These are phyloP conservation scores for Aphaenogaster ashmeadi DNA, from an alignment of 1,140 invertebrate genomes.

Conservation along the genomic window DNA sequence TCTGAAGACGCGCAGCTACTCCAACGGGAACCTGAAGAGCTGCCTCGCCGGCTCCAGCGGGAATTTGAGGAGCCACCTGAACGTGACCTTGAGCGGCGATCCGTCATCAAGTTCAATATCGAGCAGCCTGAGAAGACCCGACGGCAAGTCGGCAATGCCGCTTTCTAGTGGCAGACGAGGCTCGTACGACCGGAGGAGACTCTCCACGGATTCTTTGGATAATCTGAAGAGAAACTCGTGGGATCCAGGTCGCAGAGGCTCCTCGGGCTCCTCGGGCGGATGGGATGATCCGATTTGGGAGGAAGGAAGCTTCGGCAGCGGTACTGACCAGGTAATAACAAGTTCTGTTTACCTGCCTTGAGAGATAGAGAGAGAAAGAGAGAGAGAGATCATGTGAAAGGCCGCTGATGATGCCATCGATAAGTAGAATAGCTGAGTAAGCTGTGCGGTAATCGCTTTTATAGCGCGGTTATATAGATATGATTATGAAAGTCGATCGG, in stretches of 20 bases:
- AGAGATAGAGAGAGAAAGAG: background rate
- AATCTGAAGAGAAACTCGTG: conserved; percentile 90
- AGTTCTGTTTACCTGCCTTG: conserved; percentile 5
- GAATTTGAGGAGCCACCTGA: conserved; percentile 81
- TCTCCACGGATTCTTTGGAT: conserved; percentile 92
- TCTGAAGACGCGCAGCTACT: conserved; percentile 73
- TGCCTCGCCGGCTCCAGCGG: conserved; percentile 83
- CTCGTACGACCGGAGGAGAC: conserved; percentile 88
- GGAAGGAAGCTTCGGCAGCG: conserved; percentile 76
- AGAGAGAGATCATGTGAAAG: conserved; percentile 38
- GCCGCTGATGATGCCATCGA: conserved; percentile 51
- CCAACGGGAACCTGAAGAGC: conserved; percentile 81
- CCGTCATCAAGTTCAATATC: conserved; percentile 82
- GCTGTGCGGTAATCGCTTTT: conserved; percentile 37
- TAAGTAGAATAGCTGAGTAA: conserved; percentile 56
- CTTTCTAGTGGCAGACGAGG: conserved; percentile 83
- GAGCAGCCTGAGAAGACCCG: conserved; percentile 73
- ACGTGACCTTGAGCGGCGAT: conserved; percentile 84
- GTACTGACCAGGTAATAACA: conserved; percentile 67
- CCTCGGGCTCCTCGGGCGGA: conserved; percentile 88
- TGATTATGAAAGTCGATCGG: conserved; percentile 26
- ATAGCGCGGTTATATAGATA: conserved; percentile 37
- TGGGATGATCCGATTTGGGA: conserved; percentile 89
- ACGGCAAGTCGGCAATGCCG: conserved; percentile 70
- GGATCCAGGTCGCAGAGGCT: conserved; percentile 90